Evolutionary conservation across 2,797 vertebrate genomes (phyloP).

Genomic region (Macropus fuliginosus): DNA sequence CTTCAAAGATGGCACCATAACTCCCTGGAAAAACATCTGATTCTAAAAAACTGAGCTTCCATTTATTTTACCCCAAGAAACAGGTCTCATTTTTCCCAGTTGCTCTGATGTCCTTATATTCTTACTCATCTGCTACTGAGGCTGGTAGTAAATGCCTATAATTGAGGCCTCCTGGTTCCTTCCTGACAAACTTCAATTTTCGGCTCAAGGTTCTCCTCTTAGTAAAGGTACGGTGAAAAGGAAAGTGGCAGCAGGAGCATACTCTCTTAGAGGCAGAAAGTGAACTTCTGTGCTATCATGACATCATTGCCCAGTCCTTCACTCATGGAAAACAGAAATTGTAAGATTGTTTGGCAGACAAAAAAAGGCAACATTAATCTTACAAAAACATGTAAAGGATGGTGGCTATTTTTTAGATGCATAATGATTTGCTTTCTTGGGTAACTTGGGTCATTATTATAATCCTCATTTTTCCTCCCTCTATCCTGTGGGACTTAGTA

Average conservation of each 20-base stretch:
- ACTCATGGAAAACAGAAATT: neutral
- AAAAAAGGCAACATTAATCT: constrained; percentile 18
- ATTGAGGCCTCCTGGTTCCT: constrained; percentile 9
- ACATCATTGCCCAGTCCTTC: neutral
- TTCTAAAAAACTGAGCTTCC: neutral
- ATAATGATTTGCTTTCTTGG: neutral
- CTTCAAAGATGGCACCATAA: neutral
- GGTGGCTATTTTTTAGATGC: neutral
- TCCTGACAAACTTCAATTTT: neutral
- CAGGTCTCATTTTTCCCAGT: constrained; percentile 16
- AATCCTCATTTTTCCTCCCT: neutral
- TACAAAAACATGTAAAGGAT: constrained; percentile 6
- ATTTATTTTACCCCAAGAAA: constrained; percentile 8
- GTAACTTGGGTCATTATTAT: neutral
- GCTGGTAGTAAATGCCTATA: neutral
- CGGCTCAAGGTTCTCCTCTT: neutral
- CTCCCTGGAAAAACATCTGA: constrained; percentile 13
- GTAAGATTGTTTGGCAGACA: constrained; percentile 15
- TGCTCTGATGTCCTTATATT: neutral
- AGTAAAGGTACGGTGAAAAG: neutral
- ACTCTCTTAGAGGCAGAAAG: neutral
- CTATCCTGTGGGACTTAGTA: neutral
- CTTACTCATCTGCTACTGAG: neutral
- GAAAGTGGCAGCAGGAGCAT: neutral
- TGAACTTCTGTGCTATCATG: neutral